These are phyloP conservation scores for Herpailurus yagouaroundi DNA, from an alignment of 2,113 vertebrate genomes.

Conservation along the genomic window DNA sequence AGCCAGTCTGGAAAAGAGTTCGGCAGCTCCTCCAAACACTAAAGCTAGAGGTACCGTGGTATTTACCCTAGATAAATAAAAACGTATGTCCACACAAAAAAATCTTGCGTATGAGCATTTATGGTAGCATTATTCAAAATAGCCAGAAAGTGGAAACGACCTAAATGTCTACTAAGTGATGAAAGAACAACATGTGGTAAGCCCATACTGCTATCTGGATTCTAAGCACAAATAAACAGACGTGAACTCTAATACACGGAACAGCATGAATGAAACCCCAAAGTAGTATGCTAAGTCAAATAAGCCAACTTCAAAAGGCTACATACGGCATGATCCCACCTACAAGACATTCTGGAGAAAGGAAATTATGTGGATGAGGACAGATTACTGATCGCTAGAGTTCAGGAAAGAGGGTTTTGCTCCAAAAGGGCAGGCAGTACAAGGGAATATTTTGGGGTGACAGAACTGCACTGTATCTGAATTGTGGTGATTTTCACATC, in stretches of 20 bases:
- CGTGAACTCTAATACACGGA: neutral
- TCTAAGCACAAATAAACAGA: neutral
- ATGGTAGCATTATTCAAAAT: neutral
- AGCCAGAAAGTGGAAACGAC: neutral
- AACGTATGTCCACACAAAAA: neutral
- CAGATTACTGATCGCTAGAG: neutral
- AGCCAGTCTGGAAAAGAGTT: neutral
- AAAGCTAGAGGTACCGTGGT: neutral
- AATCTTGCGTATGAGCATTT: neutral
- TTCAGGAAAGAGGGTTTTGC: neutral
- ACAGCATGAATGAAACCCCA: neutral
- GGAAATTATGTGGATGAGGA: neutral
- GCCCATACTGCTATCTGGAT: neutral
- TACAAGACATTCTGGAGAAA: neutral
- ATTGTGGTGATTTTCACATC: neutral
- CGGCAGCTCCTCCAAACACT: neutral
- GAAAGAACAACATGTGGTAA: neutral
- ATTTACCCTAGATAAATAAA: neutral
- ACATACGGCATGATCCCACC: neutral
- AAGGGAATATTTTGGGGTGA: neutral
- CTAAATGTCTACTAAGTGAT: neutral
- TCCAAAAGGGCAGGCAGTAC: neutral
- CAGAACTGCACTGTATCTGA: neutral
- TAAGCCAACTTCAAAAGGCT: neutral
- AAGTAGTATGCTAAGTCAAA: neutral